Conservation (phyloP, 2,113 vertebrate species). For the Podarcis muralis region DNA sequence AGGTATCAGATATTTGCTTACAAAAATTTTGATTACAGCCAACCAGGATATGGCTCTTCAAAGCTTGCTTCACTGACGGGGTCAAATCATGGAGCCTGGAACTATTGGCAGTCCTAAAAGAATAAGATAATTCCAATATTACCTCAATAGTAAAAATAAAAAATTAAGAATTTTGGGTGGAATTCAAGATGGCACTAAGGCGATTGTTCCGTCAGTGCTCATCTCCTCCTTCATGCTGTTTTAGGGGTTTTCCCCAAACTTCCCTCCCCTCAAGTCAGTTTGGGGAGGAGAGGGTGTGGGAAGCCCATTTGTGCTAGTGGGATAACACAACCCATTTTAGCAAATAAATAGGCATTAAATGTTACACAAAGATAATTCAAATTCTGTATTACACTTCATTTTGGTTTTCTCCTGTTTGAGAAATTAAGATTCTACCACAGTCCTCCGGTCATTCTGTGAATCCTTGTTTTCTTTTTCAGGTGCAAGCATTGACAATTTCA, state of each 20-base stretch:
- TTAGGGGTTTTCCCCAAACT: too few relatives aligned
- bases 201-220: too few relatives aligned
- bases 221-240: too few relatives aligned
- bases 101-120: too few relatives aligned
- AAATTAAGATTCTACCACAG: neutral
- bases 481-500: conserved; percentile 84
- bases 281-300: too few relatives aligned
- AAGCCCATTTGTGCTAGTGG: too few relatives aligned
- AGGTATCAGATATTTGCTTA: neutral
- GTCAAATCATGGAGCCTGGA: neutral
- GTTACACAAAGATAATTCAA: neutral
- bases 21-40: neutral
- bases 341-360: neutral
- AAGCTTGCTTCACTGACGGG: neutral
- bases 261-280: too few relatives aligned
- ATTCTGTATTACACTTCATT: neutral
- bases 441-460: neutral
- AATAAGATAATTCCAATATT: neutral
- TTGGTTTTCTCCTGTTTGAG: neutral
- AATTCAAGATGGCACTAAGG: too few relatives aligned
- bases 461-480: conserved; percentile 67
- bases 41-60: neutral
- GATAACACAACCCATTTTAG: neutral
- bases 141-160: neutral
- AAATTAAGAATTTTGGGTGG: neutral